Evolutionary conservation across 2,888 invertebrate genomes (phyloP).

Genomic region (Epinotia brunnichana): DNA sequence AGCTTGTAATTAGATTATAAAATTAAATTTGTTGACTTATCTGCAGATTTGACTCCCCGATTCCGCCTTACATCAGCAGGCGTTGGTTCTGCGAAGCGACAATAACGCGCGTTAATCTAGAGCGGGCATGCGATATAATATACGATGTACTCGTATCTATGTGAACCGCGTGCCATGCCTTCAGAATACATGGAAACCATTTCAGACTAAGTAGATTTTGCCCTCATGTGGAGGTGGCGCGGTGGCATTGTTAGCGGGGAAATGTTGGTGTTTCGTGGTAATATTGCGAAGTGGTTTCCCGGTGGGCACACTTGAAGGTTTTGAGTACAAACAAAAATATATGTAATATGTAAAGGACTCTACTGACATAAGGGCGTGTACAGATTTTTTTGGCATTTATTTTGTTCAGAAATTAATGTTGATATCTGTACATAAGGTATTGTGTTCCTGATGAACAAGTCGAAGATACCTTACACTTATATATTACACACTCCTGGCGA

Average conservation of each 20-base stretch:
- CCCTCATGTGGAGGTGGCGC: slow-evolving; percentile 13
- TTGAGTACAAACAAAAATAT: too few relatives aligned
- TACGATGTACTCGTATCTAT: slow-evolving; percentile 7
- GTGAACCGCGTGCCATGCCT: slow-evolving; percentile 5
- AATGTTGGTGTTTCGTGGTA: background rate
- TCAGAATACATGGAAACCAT: slow-evolving; percentile 34
- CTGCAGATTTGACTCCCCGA: background rate
- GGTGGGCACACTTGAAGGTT: too few relatives aligned
- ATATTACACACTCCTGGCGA: too few relatives aligned
- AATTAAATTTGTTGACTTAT: background rate
- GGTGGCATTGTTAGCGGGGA: slow-evolving; percentile 7
- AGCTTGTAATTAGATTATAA: too few relatives aligned
- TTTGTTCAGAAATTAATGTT: too few relatives aligned
- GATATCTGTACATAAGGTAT: too few relatives aligned
- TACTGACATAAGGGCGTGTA: too few relatives aligned
- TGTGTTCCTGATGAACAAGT: too few relatives aligned
- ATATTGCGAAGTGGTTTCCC: too few relatives aligned
- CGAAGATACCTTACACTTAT: too few relatives aligned
- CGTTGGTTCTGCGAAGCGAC: background rate
- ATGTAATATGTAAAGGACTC: too few relatives aligned
- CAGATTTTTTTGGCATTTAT: too few relatives aligned
- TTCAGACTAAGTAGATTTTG: slow-evolving; percentile 33
- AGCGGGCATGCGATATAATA: slow-evolving; percentile 14
- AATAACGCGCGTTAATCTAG: slow-evolving; percentile 10
- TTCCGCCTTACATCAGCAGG: slow-evolving; percentile 2